These are phyloP conservation scores for Acrossocheilus fasciatus DNA, from an alignment of 2,797 vertebrate genomes.

Conservation along the genomic window DNA sequence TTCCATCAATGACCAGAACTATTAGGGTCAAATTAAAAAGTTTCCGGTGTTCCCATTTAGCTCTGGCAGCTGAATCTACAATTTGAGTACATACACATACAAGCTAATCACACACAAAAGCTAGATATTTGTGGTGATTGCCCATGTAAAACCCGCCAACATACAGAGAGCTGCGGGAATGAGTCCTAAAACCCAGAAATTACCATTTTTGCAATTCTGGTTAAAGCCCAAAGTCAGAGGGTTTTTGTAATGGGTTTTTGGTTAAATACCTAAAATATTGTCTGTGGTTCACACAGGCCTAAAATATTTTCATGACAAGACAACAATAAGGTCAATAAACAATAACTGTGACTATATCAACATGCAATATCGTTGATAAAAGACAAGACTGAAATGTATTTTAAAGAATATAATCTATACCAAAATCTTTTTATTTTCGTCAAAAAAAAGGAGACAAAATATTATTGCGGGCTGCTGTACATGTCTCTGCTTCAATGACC, in stretches of 20 bases:
- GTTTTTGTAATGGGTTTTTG: background rate
- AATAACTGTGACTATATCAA: background rate
- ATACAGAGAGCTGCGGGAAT: background rate
- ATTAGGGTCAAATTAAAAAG: constrained; percentile 60
- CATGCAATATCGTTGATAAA: background rate
- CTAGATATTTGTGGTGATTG: background rate
- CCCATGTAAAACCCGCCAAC: background rate
- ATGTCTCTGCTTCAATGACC: no score
- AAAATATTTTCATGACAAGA: background rate
- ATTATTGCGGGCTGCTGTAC: background rate
- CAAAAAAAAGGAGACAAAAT: background rate
- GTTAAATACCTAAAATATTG: background rate
- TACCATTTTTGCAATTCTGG: background rate
- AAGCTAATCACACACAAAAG: constrained; percentile 4
- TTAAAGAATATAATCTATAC: background rate
- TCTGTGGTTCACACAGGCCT: background rate
- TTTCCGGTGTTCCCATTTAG: constrained; percentile 6
- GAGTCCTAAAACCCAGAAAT: background rate
- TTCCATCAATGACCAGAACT: constrained; percentile 61
- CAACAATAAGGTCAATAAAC: background rate
- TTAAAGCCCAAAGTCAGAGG: background rate
- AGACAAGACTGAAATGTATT: background rate
- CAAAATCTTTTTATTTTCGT: background rate
- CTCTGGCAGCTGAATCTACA: constrained; percentile 1
- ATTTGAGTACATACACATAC: background rate